phyloP scores from a whole-genome alignment of 2,888 invertebrate species.

The Cephus spinipes region DNA sequence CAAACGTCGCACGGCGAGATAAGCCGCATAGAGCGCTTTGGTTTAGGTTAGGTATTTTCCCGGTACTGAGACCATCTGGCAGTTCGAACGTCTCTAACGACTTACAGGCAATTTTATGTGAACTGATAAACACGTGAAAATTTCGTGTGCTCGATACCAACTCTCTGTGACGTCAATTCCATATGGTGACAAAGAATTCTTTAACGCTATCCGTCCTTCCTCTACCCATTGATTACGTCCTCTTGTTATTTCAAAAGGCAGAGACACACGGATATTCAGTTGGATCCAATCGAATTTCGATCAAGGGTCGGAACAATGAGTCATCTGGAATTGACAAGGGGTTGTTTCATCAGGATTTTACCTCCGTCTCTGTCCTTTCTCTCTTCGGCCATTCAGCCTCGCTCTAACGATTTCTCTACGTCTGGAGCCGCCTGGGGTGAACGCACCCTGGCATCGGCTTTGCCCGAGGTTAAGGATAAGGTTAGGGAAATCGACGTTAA shows the following conservation, averaged over 20 bases:
- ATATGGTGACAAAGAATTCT: not conserved
- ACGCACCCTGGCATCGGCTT: constrained; percentile 20
- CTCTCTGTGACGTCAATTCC: not conserved
- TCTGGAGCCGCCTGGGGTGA: constrained; percentile 14
- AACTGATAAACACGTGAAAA: not conserved
- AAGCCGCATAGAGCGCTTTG: not conserved
- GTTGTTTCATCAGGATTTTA: not conserved
- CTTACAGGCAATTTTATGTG: not conserved
- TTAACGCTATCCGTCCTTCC: not conserved
- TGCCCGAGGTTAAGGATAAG: constrained; percentile 23
- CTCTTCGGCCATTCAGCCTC: not conserved
- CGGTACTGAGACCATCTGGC: constrained; percentile 7
- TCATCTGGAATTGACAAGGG: not conserved
- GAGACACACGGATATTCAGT: not conserved
- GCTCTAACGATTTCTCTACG: not conserved
- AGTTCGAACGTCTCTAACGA: not conserved
- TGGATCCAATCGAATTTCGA: not conserved
- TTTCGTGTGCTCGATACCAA: not conserved
- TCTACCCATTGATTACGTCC: not conserved
- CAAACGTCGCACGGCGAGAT: constrained; percentile 5
- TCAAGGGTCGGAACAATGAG: not conserved
- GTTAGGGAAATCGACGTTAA: constrained; percentile 17
- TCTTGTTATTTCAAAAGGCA: not conserved
- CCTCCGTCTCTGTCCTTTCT: not conserved
- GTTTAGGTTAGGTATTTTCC: constrained; percentile 22